Base-by-base conservation (phyloP, 64 coral and sea anemone species). In the Astreopora myriophthalma region DNA sequence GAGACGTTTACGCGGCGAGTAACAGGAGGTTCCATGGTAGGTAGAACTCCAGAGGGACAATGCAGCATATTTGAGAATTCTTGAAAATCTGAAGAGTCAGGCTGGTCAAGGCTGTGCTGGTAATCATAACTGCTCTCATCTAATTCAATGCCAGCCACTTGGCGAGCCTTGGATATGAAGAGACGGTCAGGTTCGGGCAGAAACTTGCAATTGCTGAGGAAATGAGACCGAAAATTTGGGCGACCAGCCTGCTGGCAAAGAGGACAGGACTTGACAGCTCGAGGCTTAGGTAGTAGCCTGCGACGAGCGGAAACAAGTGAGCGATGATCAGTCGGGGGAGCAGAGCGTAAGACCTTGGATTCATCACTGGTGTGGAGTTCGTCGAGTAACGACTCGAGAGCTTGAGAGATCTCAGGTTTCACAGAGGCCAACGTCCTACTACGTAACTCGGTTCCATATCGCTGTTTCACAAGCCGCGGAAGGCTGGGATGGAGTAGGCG, bases 381-480 rank as follows among this genome's bases (percentile, higher is more conserved):
- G 9, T 88, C 85, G 11, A 88, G 20, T 51, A 88, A 13, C 8
- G 69, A 60, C 11, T 73, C 44, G 26, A 88, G 65, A 14, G 85
- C 69, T 52, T 35, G 42, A 48, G 85, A 72, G 17, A 87, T 73
- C 20, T 87, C 68, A 42, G 87, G 87, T 0, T 89, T 89, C 33
- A 89, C 34, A 24, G 87, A 89, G 12, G 87, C 73, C 7, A 89
- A 40, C 1, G 73, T 77, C 20, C 72, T 71, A 40, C 23, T 75
- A 65, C 73, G 51, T 19, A 89, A 34, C 26, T 77, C 87, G 0
- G 87, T 76, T 14, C 87, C 73, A 25, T 89, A 89, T 35, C 73
- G 49, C 73, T 65, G 87, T 89, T 89, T 89, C 5, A 89, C 69
- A 36, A 89, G 70, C 17, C 52, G 29, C 0, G 87, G 87, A 36